Base-by-base conservation (phyloP, 2,888 invertebrate genomes). In the Panzeria rudis region DNA sequence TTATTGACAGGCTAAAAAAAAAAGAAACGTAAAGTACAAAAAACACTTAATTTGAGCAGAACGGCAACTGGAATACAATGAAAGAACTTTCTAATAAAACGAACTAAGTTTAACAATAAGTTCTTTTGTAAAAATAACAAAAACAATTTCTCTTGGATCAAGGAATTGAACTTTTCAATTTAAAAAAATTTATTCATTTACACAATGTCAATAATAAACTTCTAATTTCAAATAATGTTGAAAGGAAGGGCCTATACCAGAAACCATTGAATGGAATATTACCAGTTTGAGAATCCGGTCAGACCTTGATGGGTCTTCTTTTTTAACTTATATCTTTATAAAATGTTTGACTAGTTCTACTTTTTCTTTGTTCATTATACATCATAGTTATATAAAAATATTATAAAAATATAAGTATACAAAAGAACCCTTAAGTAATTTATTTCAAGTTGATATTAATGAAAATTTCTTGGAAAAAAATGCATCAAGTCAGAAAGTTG, bases 41-140 rank as follows among this genome's bases (percentile, higher is more conserved):
- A 77, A 68, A 77, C 66, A 68, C 66, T 77, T 77, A 35, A 68
- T 77, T 68, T 68, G 47, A 38, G 20, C 20, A 23, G 7, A 47
- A 23, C 20, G 44, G 0, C 20, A 35, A 35, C 3, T 15, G 5
- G 6, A 38, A n/a, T 1, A 11, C 7, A 50, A 50, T 6, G 2
- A 6, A 15, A 15, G 25, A 29, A 47, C 11, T 5, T 29, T 29
- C 9, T 5, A 41, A n/a, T 47, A 47, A 47, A 66, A 29, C 11
- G 7, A 35, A 9, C 8, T 35, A 8, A 35, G 1, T 35, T 38
- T 38, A 9, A 38, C 38, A 38, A 29, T 29, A 7, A 35, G 9
- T 35, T 8, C 35, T 35, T 35, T n/a, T 44, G 1, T n/a, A n/a
- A 5, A n/a, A n/a, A 15, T n/a, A 50, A 50, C 3, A 20, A 44